Evolutionary conservation across 2,113 vertebrate species (phyloP), one percentile per base, ranked within the genome.

Genomic region (Phoxinus phoxinus): DNA sequence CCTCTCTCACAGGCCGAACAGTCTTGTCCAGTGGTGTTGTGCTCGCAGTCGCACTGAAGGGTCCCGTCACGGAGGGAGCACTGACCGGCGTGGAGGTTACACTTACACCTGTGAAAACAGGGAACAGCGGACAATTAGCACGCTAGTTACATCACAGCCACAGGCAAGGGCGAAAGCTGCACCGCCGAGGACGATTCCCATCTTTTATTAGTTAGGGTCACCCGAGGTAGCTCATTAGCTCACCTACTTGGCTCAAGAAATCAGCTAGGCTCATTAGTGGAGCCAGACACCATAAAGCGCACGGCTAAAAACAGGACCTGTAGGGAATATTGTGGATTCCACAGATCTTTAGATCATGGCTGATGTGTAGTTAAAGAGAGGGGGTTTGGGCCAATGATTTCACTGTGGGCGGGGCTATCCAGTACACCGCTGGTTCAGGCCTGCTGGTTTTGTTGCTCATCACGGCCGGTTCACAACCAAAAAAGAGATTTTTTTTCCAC

Each of bases 21-120:
- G 95, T 99, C 97, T 76, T 96, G 96, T 58, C 98, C 98, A 0
- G 94, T 95, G 5, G 98, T 98, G 93, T 98, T 97, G 93, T 99
- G 98, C 32, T 99, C 96, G 0, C 98, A 99, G 79, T 96, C 96
- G 0, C 98, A 99, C 93, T 96, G 95, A 3, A 99, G 95, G 35
- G 94, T 95, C 4, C 95, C 96, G 2, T 94, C 91, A 0, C 91
- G 95, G 88, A 96, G 91, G 8, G 92, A 92, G 90, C 98, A 99
- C 91, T 94, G 93, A 85, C 94, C 95, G 0, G 97, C 96, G 0
- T 99, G 98, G 53, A 98, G 95, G 94, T 99, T 97, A 88, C 98
- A 99, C 86, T 97, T 97, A 90, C 98, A 99, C 93, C 98, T 99
- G 86, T 72, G 61, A 32, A 17, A 79, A 11, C 48, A 21, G 69